Evolutionary conservation across 2,888 invertebrate species (phyloP).

Genomic region (Drosophila cognata): DNA sequence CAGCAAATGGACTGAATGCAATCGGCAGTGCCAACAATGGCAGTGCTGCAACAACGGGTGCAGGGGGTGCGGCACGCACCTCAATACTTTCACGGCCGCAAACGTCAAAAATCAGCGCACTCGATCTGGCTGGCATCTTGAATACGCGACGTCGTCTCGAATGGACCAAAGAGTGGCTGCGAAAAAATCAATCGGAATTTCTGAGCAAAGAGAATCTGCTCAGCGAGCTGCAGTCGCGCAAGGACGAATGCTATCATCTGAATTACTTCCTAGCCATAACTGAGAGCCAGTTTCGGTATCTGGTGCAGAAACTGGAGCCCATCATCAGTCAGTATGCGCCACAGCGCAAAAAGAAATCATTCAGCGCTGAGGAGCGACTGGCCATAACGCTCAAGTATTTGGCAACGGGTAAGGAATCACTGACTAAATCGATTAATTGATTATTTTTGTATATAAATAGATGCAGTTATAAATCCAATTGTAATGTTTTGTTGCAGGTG

Average conservation of each 20-base stretch:
- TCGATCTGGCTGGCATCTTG: slow-evolving; percentile 82
- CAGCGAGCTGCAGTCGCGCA: slow-evolving; percentile 82
- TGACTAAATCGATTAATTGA: neutral
- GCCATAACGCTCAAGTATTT: slow-evolving; percentile 84
- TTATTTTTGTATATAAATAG: neutral
- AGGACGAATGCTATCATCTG: slow-evolving; percentile 83
- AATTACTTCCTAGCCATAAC: slow-evolving; percentile 84
- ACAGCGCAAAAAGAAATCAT: slow-evolving; percentile 83
- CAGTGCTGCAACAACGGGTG: slow-evolving; percentile 32
- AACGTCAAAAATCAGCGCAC: slow-evolving; percentile 75
- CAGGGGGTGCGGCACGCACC: slow-evolving; percentile 68
- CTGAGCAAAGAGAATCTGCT: slow-evolving; percentile 83
- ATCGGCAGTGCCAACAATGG: slow-evolving; percentile 16
- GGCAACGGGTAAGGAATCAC: slow-evolving; percentile 82
- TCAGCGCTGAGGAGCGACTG: slow-evolving; percentile 83
- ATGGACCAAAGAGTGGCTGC: slow-evolving; percentile 84
- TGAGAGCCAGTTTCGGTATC: slow-evolving; percentile 83
- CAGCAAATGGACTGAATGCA: slow-evolving; percentile 39
- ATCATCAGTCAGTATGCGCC: slow-evolving; percentile 83
- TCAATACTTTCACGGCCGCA: slow-evolving; percentile 67
- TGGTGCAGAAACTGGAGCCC: slow-evolving; percentile 82
- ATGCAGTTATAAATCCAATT: slow-evolving; percentile 2
- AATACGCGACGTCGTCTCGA: slow-evolving; percentile 82
- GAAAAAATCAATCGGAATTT: slow-evolving; percentile 83
- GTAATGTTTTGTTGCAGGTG: slow-evolving; percentile 66